phyloP scores from a whole-genome alignment of 2,113 vertebrate species.

The Diadophis punctatus region DNA sequence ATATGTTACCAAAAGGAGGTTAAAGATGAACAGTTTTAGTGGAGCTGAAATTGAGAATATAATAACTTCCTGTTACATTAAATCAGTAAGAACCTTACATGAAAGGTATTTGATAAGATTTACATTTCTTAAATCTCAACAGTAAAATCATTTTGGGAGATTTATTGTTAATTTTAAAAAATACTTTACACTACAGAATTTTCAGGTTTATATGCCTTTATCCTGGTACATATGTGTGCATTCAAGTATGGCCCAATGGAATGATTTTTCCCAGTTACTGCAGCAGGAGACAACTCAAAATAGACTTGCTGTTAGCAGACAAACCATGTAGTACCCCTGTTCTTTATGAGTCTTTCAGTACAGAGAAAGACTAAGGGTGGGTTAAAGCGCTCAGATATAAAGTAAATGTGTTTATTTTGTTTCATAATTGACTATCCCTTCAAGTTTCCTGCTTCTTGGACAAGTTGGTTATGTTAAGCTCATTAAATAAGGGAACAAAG shows the following conservation, averaged over 20 bases:
- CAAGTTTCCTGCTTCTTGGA: conserved; percentile 1
- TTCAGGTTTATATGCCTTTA: conserved; percentile 59
- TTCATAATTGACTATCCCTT: conserved; percentile 40
- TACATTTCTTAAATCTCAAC: background rate
- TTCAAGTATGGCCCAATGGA: conserved; percentile 40
- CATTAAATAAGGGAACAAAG: background rate
- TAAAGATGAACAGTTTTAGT: conserved; percentile 63
- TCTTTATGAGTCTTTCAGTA: conserved; percentile 6
- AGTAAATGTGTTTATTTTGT: conserved; percentile 11
- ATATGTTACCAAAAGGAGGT: conserved; percentile 52
- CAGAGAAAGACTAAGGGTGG: conserved; percentile 10
- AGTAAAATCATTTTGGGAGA: conserved; percentile 34
- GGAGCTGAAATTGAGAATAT: conserved; percentile 55
- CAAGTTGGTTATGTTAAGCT: background rate
- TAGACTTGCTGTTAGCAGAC: background rate
- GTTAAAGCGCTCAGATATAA: background rate
- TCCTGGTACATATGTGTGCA: conserved; percentile 24
- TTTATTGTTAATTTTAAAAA: conserved; percentile 14
- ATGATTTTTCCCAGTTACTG: background rate
- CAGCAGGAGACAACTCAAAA: background rate
- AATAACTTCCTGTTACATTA: conserved; percentile 62
- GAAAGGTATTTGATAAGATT: background rate
- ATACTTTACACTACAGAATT: conserved; percentile 66
- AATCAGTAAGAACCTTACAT: conserved; percentile 53
- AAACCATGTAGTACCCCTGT: background rate